phyloP scores from a whole-genome alignment of 2,797 vertebrate species.

The Otolemur crassicaudatus region DNA sequence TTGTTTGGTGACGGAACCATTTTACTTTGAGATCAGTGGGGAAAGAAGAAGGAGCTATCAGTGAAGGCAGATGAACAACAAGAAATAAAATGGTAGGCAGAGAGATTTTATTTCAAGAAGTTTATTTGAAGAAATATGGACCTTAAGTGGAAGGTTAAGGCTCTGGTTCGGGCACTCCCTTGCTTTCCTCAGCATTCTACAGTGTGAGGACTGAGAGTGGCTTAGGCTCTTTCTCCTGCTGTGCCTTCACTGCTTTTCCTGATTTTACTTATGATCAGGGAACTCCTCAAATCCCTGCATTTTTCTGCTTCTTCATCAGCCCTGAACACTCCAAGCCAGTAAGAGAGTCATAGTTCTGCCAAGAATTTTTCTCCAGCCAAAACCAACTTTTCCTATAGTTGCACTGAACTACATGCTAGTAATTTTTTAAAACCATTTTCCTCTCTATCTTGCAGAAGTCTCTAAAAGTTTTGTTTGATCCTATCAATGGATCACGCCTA shows the following conservation, averaged over 20 bases:
- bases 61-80: not conserved
- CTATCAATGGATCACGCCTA: no score
- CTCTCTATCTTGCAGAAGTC: not conserved
- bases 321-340: not conserved
- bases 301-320: not conserved
- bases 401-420: not conserved
- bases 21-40: no score
- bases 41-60: not conserved
- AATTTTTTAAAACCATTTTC: not conserved
- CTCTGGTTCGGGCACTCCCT: not conserved
- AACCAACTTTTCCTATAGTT: not conserved
- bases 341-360: not conserved
- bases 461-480: not conserved
- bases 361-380: not conserved
- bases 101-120: not conserved
- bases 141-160: not conserved
- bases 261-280: not conserved
- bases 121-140: not conserved
- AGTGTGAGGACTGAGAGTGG: not conserved
- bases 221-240: not conserved
- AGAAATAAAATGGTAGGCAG: not conserved
- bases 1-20: not conserved
- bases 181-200: not conserved
- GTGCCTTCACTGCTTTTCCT: not conserved
- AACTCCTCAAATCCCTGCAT: not conserved